Base-by-base conservation (phyloP, 2,113 vertebrate species). In the Lepisosteus oculatus region DNA sequence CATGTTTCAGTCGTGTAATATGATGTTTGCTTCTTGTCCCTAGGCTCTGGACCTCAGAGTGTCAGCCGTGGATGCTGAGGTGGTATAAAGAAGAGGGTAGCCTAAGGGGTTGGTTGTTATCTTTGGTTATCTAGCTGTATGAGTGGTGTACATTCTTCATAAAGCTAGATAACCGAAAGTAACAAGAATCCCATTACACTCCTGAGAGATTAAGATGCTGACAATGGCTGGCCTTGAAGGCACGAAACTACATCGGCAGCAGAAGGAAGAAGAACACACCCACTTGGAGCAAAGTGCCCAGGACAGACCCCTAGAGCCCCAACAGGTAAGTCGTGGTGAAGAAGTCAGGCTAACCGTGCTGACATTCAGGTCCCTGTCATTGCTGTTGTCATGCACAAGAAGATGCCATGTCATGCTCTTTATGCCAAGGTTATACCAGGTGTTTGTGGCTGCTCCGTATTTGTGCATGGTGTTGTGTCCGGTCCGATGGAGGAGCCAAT, bases 171-270 rank as follows among this genome's bases (percentile, higher is more conserved):
- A 94, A 94, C 93, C 92, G 93, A 93, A 94, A 94, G 92, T 94
- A 93, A 95, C 94, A 95, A 98, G 94, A 97, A 96, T 96, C 96
- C 95, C 95, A 97, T 94, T 97, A 95, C 96, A 94, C 96, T 92
- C 94, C 96, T 95, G 92, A 89, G 91, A 89, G 90, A 29, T 29
- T 29, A 29, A 29, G 29, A 29, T 29, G 29, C 29, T 29, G 29
- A 29, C 29, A 29, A 29, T 29, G 29, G 1, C 29, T 29, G 29
- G 29, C 29, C 29, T 29, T 29, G 29, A 29, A 29, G 29, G 2
- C 29, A 29, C 29, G 2, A 29, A 29, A 29, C 29, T 29, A 29
- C 29, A 29, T 29, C 29, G 29, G 1, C 29, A 29, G 29, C 29
- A 29, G 29, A 29, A 29, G 29, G 29, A 29, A 29, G 29, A 29